Evolutionary conservation across 2,113 vertebrate genomes (phyloP), one percentile per base, ranked within the genome.

Genomic region (Okapia johnstoni): DNA sequence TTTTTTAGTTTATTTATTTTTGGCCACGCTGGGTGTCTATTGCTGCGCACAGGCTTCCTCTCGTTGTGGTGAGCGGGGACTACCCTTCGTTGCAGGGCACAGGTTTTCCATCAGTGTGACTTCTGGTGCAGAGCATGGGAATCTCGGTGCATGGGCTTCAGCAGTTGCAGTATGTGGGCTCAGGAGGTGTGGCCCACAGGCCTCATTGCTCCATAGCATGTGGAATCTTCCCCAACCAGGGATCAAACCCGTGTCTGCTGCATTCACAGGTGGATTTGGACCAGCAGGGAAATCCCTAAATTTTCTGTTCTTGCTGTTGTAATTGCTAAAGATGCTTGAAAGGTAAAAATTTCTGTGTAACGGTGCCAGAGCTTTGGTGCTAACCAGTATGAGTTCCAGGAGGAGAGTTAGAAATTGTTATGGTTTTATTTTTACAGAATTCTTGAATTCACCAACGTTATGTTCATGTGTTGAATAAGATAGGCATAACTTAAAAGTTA

Each of bases 391-490:
- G 60, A 50, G 48, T 83, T 57, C 46, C 7, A 6, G 33, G 52
- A 10, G 43, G 33, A 70, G 17, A 14, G 23, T 48, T 81, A 60
- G 48, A 83, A 19, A 17, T 83, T 83, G 2, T 23, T 23, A 13
- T 23, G 77, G 16, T 58, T 87, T 94, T 88, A 70, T 46, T 66
- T 81, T 81, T 66, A 70, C 30, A 73, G 61, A 50, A 89, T 73
- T 94, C 33, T 83, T 70, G 33, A 48, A 48, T 48, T 94, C 33
- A 54, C 52, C n/a, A 17, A 79, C 17, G 36, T 83, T 70, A 70
- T 89, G 81, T 94, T 84, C 86, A 58, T 33, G 26, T 58, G 36
- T 73, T 50, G 77, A 89, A 50, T 58, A 43, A 89, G 70, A 33
- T 57, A 66, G 17, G 36, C 33, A 23, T 58, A 70, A 94, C 33